Evolutionary conservation across 2,797 vertebrate species (phyloP).

Genomic region (Micropoecilia bifurca): DNA sequence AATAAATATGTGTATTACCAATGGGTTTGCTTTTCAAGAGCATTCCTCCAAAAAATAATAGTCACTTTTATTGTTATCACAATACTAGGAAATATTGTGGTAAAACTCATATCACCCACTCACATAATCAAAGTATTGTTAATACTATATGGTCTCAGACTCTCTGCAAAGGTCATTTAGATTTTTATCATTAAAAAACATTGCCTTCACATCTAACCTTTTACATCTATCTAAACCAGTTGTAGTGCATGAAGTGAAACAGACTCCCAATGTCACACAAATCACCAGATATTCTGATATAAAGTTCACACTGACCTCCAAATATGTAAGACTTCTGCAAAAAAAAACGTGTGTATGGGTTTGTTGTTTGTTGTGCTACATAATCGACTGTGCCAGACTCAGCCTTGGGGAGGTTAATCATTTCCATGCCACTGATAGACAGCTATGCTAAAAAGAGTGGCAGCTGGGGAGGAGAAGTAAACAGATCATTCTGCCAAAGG

Average conservation of each 20-base stretch:
- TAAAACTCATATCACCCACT: too few species aligned
- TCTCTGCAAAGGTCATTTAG: neutral
- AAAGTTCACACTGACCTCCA: conserved; percentile 15
- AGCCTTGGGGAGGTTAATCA: neutral
- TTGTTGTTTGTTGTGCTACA: conserved; percentile 4
- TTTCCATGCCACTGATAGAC: conserved; percentile 11
- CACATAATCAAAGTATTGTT: neutral
- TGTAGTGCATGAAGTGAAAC: neutral
- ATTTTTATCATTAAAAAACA: neutral
- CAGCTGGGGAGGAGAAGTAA: neutral
- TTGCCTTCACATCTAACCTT: neutral
- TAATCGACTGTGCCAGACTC: conserved; percentile 15
- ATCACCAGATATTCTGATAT: neutral
- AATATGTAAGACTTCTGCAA: neutral
- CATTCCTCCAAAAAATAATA: too few species aligned
- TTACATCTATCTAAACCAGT: neutral
- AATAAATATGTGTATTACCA: too few species aligned
- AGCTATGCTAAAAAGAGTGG: neutral
- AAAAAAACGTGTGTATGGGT: neutral
- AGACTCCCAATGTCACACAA: neutral
- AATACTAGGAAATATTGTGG: too few species aligned
- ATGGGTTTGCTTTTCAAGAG: too few species aligned
- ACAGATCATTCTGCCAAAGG: neutral
- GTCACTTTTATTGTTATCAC: too few species aligned
- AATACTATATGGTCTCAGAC: neutral